Conservation (phyloP, 2,888 invertebrate species). For the Andrena fulva region DNA sequence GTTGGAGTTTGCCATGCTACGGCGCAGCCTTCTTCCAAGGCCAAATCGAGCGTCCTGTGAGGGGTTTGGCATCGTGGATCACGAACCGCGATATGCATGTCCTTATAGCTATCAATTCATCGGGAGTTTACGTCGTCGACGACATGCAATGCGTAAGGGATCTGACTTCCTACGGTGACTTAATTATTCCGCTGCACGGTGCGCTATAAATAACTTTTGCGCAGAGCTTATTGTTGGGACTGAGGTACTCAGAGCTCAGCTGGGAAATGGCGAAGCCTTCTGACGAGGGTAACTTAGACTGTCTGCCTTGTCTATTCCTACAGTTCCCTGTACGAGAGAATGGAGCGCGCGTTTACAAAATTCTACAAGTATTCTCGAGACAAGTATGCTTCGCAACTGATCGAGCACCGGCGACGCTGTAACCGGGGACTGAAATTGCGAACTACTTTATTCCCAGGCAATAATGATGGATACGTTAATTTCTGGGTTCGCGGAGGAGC, state of each 20-base stretch:
- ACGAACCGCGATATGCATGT: constrained; percentile 95
- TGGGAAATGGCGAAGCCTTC: constrained; percentile 97
- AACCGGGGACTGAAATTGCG: background rate
- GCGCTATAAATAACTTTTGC: constrained; percentile 22
- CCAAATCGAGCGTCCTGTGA: constrained; percentile 96
- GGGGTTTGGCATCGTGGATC: constrained; percentile 93
- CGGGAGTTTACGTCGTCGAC: constrained; percentile 94
- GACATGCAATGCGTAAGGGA: constrained; percentile 91
- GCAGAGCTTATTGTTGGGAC: constrained; percentile 93
- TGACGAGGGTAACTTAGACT: constrained; percentile 93
- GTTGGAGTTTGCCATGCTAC: constrained; percentile 95
- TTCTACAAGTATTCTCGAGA: constrained; percentile 90
- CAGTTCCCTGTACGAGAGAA: constrained; percentile 94
- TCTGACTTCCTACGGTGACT: background rate
- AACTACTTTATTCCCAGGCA: constrained; percentile 85
- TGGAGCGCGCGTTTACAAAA: constrained; percentile 91
- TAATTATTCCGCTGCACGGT: too few species aligned
- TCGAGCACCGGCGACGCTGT: background rate
- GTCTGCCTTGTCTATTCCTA: constrained; percentile 95
- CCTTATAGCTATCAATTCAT: constrained; percentile 94
- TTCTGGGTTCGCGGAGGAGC: constrained; percentile 92
- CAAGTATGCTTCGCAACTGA: constrained; percentile 83
- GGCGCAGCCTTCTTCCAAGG: constrained; percentile 98
- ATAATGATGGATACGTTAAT: constrained; percentile 95
- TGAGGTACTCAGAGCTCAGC: constrained; percentile 95